Base-by-base conservation (phyloP, 2,113 vertebrate species). In the Entomyzon cyanotis region DNA sequence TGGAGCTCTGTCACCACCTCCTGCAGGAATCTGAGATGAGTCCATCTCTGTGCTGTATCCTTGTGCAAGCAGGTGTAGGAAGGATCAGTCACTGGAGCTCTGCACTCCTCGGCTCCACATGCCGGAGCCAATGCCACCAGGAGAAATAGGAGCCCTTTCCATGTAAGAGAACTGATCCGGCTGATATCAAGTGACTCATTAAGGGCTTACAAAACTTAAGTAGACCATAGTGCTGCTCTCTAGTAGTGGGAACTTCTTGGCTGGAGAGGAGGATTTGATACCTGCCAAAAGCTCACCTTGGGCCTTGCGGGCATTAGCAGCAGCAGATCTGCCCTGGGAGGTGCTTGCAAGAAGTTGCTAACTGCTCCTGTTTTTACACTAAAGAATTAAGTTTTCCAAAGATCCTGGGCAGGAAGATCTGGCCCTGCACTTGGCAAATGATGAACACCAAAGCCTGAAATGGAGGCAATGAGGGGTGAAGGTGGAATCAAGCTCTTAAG, bases 1-100 rank as follows among this genome's bases (percentile, higher is more conserved):
- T 95, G 96, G 96, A 97, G 96, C 80, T 96, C 92, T 86, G 94
- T 96, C 97, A 97, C 94, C 95, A 94, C 96, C 96, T 97, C 94
- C 76, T 8, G 71, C 89, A 96, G 96, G 97, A 95, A 97, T 96
- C 96, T 2, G 90, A 96, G 95, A 91, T 95, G 94, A 93, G 90
- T 71, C 95, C 90, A 89, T 90, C 5, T 1, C 3, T 3, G 84
- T 0, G 41, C 92, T 1, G 4, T 58, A 25, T 22, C 95, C 94
- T 97, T 96, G 95, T 96, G 96, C 95, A 97, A 96, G 91, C 0
- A 35, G 41, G 53, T 83, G 94, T 65, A 93, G 95, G 95, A 95
- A 93, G 95, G 89, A 97, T 90, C 96, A 84, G 95, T 94, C 90
- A 90, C 89, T 82, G 84, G 95, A 96, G 92, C 82, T 60, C 74